These are phyloP conservation scores for Yponomeuta cagnagella DNA, from an alignment of 2,888 invertebrate species.

Conservation along the genomic window DNA sequence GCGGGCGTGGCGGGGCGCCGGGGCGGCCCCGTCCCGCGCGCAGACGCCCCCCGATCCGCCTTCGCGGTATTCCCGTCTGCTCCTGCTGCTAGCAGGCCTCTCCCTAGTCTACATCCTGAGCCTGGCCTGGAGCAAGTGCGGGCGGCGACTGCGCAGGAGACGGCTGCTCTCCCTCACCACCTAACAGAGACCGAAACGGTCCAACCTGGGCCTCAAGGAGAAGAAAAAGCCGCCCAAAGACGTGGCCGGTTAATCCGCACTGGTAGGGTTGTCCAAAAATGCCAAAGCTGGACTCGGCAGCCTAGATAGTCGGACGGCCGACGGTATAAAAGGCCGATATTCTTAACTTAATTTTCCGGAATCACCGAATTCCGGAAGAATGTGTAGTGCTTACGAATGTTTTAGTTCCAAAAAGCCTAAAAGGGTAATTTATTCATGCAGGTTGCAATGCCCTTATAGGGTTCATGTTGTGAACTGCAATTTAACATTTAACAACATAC, in stretches of 20 bases:
- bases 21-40: slow-evolving; percentile 41
- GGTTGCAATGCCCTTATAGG: no score
- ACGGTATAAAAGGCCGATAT: no score
- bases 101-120: slow-evolving; percentile 41
- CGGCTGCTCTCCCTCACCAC: slow-evolving; percentile 55
- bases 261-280: neutral
- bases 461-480: no score
- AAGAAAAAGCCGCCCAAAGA: neutral
- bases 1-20: slow-evolving; percentile 74
- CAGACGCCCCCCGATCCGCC: slow-evolving; percentile 28
- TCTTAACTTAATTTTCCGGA: no score
- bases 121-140: slow-evolving; percentile 50
- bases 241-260: neutral
- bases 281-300: no score
- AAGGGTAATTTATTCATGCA: no score
- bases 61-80: slow-evolving; percentile 26
- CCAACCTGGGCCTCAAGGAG: neutral
- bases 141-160: slow-evolving; percentile 49
- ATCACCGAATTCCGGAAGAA: no score
- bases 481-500: no score
- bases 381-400: no score
- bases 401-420: no score
- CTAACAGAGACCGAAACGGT: slow-evolving; percentile 35
- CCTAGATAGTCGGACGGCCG: no score
- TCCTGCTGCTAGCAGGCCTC: slow-evolving; percentile 34